These are phyloP conservation scores for Salticus scenicus DNA, from an alignment of 2,888 invertebrate species.

Conservation along the genomic window DNA sequence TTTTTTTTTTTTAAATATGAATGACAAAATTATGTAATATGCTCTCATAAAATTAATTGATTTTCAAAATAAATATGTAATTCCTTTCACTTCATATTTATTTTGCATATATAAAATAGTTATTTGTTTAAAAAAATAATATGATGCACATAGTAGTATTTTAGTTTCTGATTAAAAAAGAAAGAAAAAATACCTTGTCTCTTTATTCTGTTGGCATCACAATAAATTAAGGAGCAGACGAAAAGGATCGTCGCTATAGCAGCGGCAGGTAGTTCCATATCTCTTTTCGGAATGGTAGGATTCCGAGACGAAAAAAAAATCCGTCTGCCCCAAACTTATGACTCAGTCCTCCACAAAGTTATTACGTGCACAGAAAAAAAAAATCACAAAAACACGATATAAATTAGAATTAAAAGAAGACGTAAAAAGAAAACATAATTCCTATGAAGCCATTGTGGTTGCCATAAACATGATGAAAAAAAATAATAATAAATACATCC, in stretches of 20 bases:
- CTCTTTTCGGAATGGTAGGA: background rate
- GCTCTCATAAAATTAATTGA: no score
- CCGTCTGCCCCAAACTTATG: constrained; percentile 34
- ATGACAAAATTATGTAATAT: no score
- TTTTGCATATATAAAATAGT: no score
- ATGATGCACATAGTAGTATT: no score
- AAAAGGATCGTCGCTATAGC: constrained; percentile 31
- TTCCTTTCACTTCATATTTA: no score
- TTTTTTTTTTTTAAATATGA: no score
- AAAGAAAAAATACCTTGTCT: constrained; percentile 38
- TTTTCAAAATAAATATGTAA: no score
- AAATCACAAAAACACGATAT: constrained; percentile 34
- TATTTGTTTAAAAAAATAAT: no score
- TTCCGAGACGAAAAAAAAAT: constrained; percentile 28
- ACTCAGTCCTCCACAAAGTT: constrained; percentile 30
- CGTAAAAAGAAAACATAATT: constrained; percentile 13
- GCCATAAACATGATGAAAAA: background rate
- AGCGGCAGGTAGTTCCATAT: constrained; percentile 38
- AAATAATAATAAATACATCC: background rate
- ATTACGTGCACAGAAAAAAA: background rate
- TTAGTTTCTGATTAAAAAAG: no score
- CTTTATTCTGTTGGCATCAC: constrained; percentile 20
- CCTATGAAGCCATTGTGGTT: background rate
- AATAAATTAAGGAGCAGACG: constrained; percentile 43
- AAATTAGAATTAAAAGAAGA: constrained; percentile 14